Evolutionary conservation across 23 tunicate species (phyloP), one percentile per base, ranked within the genome.

Genomic region (Corella eumyota): DNA sequence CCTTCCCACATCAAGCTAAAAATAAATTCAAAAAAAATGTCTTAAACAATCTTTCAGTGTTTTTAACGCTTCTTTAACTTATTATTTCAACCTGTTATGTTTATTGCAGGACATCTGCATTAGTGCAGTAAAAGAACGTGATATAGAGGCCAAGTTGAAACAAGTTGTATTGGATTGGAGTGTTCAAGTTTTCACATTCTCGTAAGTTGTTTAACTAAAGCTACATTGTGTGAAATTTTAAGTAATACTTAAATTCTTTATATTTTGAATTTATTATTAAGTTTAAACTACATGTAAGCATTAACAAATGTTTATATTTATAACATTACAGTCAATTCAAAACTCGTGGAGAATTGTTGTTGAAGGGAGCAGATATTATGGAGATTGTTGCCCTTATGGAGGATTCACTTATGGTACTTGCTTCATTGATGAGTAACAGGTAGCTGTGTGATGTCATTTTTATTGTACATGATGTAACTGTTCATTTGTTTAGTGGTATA

Each of bases 301-400:
- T n/a, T n/a, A n/a, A n/a, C n/a, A n/a, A n/a, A n/a, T n/a, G n/a
- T n/a, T n/a, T n/a, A n/a, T n/a, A n/a, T n/a, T n/a, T n/a, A n/a
- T n/a, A n/a, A n/a, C n/a, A n/a, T n/a, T 38, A 9, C 53, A 62
- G 68, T 37, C 68, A 62, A 25, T 88, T 88, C 77, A 88, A 88
- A 34, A 62, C 81, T 15, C 40, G 96, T 51, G 96, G 96, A 0
- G 96, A 88, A 48, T 65, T 88, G 17, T 52, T 88, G 24, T 38
- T 88, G 55, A 88, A 79, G 54, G 96, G 96, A 72, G 71, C 76
- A 1, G 96, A 88, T 34, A 88, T 93, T 35, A 68, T 68, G 30
- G 99, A 93, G 37, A 92, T 83, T 30, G 84, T 93, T 29, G 99
- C 93, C 13, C 82, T 85, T 57, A 90, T 93, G 93, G 99, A 93